Base-by-base conservation (phyloP, 2,888 invertebrate species). In the Lepidochrysops patricia region DNA sequence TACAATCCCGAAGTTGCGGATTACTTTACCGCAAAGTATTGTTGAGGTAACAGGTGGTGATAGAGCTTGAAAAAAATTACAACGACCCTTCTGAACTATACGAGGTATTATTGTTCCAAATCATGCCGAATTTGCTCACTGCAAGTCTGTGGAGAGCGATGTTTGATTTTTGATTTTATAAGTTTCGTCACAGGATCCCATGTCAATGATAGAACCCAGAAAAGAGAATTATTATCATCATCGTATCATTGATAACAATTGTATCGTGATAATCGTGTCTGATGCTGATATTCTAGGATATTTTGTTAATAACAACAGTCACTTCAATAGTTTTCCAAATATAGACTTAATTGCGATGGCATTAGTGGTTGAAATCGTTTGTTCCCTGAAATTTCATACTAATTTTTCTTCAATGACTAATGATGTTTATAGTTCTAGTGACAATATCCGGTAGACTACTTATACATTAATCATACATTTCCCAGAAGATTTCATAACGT, bases 171-270 rank as follows among this genome's bases (percentile, higher is more conserved):
- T n/a, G n/a, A n/a, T n/a, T n/a, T n/a, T n/a, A n/a, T n/a, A n/a
- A n/a, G n/a, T n/a, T n/a, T n/a, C n/a, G n/a, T n/a, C n/a, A n/a
- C n/a, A n/a, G n/a, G n/a, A n/a, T n/a, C n/a, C n/a, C n/a, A n/a
- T n/a, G n/a, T n/a, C n/a, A n/a, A n/a, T n/a, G n/a, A n/a, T n/a
- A n/a, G n/a, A n/a, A n/a, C n/a, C n/a, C n/a, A n/a, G n/a, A n/a
- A n/a, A n/a, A n/a, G n/a, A n/a, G n/a, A n/a, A n/a, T n/a, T 43
- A 37, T 48, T 48, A 19, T 43, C n/a, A 57, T 32, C 7, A 34
- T 48, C 50, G 65, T 64, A 65, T 66, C 65, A 52, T 35, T 57
- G 63, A 66, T 67, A 66, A 62, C 32, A 56, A 59, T 60, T 48
- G 37, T 57, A 65, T 66, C 67, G 58, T 32, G 57, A 63, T 66